Evolutionary conservation across 2,797 vertebrate species (phyloP), one percentile per base, ranked within the genome.

Genomic region (Pangasius krempfi): DNA sequence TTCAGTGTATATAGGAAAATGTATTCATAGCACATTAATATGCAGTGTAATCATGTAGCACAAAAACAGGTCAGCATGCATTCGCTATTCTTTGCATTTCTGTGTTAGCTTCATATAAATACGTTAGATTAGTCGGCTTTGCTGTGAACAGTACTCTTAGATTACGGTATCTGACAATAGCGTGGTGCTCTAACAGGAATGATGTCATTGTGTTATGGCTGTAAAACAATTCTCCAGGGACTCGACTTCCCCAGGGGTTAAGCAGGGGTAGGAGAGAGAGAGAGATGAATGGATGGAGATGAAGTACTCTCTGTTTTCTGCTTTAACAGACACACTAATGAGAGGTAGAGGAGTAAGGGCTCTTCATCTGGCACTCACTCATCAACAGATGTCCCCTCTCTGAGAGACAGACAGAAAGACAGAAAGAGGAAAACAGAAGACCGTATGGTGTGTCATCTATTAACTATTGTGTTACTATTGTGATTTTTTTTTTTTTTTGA

Each of bases 341-440:
- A 79, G 68, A 84, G 68, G 52, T 47, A 40, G 60, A 87, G 75
- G n/a, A 89, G 76, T 18, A n/a, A 83, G 80, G 68, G 72, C 83
- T 79, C 87, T 87, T 90, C 88, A 90, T 89, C 87, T 92, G 90
- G 90, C 88, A 91, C 84, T 58, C 85, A 79, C 68, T 92, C 79
- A 88, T 88, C 86, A 88, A 88, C 89, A 92, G 90, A 92, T 91
- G 90, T 89, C 84, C 80, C 73, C 82, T 80, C 47, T 47, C 82
- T 89, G 75, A 66, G 75, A 88, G 70, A 79, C 66, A 66, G 70
- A 81, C 68, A 60, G 64, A 87, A 70, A 76, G 66, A 50, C 79
- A 76, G 52, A 89, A 16, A 80, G 54, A 89, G 56, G 52, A 37
- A 79, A 40, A 68, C 66, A 47, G 50, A 58, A 66, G 44, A 82